These are phyloP conservation scores for Cyanoderma ruficeps DNA, from an alignment of 2,113 vertebrate species.

Conservation along the genomic window DNA sequence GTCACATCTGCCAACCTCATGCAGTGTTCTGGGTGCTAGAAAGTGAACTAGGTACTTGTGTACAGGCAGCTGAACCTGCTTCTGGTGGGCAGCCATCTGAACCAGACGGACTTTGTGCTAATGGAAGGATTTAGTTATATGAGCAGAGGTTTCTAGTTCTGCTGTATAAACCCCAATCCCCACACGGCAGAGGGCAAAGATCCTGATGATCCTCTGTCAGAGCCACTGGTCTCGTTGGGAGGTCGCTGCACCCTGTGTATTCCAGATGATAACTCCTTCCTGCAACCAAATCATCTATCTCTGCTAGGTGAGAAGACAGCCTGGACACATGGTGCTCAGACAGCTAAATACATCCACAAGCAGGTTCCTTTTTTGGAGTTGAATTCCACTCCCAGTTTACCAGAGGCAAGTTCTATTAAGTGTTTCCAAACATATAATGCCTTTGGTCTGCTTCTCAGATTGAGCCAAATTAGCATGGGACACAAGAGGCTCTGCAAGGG, in stretches of 20 bases:
- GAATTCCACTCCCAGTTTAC: background rate
- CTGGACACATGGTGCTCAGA: too few relatives aligned
- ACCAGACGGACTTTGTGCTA: background rate
- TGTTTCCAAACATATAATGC: background rate
- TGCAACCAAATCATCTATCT: background rate
- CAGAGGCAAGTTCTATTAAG: background rate
- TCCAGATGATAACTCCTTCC: background rate
- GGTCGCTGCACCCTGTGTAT: background rate
- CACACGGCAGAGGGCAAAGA: background rate
- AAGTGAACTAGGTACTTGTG: background rate
- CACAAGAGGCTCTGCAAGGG: background rate
- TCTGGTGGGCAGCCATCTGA: background rate
- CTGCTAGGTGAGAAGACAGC: background rate
- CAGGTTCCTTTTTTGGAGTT: background rate
- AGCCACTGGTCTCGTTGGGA: rapidly evolving
- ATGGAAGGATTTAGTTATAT: background rate
- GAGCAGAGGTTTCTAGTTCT: background rate
- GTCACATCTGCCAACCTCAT: background rate
- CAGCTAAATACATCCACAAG: rapidly evolving
- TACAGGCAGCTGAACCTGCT: background rate
- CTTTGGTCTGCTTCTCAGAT: background rate
- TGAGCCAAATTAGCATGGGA: background rate
- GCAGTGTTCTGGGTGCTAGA: background rate
- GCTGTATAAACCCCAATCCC: background rate
- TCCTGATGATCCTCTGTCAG: background rate